A percentile compares a stretch with the other conserved stretches of the same genome.
phyloP scores from a whole-genome alignment of 1,140 invertebrate genomes.

The Battus philenor region DNA sequence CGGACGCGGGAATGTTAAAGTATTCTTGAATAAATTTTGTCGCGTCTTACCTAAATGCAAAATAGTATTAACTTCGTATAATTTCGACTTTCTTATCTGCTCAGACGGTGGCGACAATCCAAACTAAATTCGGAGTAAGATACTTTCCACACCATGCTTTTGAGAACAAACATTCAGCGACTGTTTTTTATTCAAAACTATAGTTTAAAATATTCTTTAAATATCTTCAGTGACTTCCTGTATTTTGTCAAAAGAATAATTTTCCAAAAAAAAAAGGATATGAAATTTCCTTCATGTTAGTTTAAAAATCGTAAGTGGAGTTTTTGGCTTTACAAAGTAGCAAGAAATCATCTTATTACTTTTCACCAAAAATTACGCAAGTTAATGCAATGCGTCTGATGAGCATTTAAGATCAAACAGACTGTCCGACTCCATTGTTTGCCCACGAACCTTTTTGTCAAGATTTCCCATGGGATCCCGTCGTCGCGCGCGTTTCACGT shows the following conservation, averaged over 20 bases:
- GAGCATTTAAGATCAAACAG: slow-evolving; percentile 41
- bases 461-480: slow-evolving; percentile 56
- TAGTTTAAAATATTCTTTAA: too few species aligned
- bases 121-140: slow-evolving; percentile 10
- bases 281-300: too few species aligned
- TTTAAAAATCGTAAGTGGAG: too few species aligned
- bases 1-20: slow-evolving; percentile 19
- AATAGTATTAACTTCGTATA: slow-evolving; percentile 47
- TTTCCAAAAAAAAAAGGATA: too few species aligned
- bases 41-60: slow-evolving; percentile 41
- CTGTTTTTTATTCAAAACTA: too few species aligned
- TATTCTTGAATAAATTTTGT: slow-evolving; percentile 38
- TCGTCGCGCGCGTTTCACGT: slow-evolving; percentile 33
- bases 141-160: slow-evolving; percentile 4
- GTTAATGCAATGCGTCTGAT: slow-evolving; percentile 2
- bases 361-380: background rate
- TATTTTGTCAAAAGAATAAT: too few species aligned
- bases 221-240: background rate
- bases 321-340: too few species aligned
- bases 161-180: too few species aligned
- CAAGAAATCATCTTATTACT: background rate
- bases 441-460: slow-evolving; percentile 52
- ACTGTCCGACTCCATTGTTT: slow-evolving; percentile 50
- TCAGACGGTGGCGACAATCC: slow-evolving; percentile 20
- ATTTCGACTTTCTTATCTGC: slow-evolving; percentile 41